These are phyloP conservation scores for Mizuhopecten yessoensis DNA, from an alignment of 1,140 invertebrate genomes.

Conservation along the genomic window DNA sequence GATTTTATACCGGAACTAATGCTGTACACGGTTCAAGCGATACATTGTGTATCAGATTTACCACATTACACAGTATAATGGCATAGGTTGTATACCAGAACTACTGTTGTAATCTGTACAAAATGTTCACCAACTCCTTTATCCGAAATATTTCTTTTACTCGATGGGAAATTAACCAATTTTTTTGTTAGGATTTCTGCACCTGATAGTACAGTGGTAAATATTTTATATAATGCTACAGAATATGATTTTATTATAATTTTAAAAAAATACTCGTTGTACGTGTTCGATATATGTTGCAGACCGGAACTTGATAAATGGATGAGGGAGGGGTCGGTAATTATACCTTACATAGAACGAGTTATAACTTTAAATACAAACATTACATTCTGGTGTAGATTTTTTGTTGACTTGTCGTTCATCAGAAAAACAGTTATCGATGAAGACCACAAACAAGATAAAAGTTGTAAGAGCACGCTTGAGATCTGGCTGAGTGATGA, in stretches of 20 bases:
- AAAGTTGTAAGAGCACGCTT: background rate
- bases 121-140: too few species aligned
- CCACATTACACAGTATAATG: background rate
- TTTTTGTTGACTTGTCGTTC: slow-evolving; percentile 17
- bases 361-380: background rate
- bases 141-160: too few species aligned
- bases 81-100: too few species aligned
- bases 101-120: too few species aligned
- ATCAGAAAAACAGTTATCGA: background rate
- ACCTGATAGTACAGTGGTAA: too few species aligned
- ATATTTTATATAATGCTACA: too few species aligned
- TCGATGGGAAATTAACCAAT: too few species aligned
- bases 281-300: background rate
- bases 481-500: background rate
- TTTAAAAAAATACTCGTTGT: too few species aligned
- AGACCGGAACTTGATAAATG: background rate
- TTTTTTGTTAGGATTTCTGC: too few species aligned
- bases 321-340: background rate
- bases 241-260: too few species aligned
- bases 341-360: background rate
- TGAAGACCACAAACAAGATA: slow-evolving; percentile 4
- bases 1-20: background rate
- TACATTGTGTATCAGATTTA: background rate
- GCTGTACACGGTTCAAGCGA: background rate
- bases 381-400: background rate